A percentile compares a stretch with the other conserved stretches of the same genome.
Conservation (phyloP, 2,113 vertebrate genomes). For the Pteropus alecto region DNA sequence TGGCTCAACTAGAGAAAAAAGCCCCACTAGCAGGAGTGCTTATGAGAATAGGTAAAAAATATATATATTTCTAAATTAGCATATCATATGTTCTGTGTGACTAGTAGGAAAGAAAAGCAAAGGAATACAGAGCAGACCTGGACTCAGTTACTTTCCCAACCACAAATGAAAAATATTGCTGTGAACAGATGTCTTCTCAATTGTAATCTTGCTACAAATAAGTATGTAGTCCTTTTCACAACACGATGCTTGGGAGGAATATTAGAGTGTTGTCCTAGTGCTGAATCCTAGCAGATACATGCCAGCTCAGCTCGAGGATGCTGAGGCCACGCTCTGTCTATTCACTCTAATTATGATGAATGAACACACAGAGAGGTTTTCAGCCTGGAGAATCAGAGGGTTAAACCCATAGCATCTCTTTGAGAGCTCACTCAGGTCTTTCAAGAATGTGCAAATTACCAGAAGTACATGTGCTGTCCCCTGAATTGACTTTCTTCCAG, state of each 20-base stretch:
- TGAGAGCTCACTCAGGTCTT: background rate
- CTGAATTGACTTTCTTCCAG: background rate
- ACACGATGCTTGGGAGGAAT: background rate
- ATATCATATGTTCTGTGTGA: background rate
- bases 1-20: too few species aligned
- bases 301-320: background rate
- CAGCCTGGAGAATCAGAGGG: background rate
- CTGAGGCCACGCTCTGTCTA: background rate
- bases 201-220: background rate
- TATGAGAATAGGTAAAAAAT: background rate
- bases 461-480: background rate
- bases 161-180: background rate
- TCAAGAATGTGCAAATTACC: background rate
- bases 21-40: background rate
- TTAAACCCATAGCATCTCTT: background rate
- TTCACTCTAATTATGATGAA: background rate
- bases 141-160: background rate
- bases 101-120: background rate
- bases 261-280: background rate
- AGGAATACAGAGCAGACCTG: background rate
- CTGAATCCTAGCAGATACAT: background rate
- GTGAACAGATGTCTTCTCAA: background rate
- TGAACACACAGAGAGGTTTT: background rate
- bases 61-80: background rate
- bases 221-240: background rate